A percentile compares a stretch with the other conserved stretches of the same genome.
Evolutionary conservation across 2,113 vertebrate species (phyloP).

Genomic region (Porphyrio hochstetteri): DNA sequence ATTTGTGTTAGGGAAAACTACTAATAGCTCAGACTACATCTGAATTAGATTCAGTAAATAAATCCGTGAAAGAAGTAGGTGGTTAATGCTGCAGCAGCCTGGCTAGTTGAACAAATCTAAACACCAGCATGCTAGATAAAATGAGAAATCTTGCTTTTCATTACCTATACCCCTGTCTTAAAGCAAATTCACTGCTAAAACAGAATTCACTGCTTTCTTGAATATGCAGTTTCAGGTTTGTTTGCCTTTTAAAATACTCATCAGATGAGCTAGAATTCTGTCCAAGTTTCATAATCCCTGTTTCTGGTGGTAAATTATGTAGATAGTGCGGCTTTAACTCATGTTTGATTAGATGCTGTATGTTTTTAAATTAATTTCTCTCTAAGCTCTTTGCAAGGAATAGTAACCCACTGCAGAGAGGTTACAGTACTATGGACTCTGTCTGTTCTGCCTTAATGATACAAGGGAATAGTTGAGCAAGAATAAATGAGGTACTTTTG

Average conservation of each 20-base stretch:
- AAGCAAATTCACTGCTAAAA: not conserved
- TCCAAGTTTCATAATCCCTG: constrained; percentile 23
- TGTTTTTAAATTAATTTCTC: constrained; percentile 76
- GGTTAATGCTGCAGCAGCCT: not conserved
- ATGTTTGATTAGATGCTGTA: constrained; percentile 68
- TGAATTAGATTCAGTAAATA: constrained; percentile 7
- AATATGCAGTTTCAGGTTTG: not conserved
- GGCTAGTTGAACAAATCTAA: not conserved
- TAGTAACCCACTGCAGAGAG: constrained; percentile 76
- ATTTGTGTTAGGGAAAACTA: not conserved
- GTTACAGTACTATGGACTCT: constrained; percentile 77
- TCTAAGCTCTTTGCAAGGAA: constrained; percentile 67
- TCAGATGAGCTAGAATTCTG: constrained; percentile 5
- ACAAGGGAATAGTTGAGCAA: constrained; percentile 79
- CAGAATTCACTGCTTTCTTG: not conserved
- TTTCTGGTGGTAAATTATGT: constrained; percentile 56
- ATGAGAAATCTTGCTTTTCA: not conserved
- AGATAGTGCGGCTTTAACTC: constrained; percentile 44
- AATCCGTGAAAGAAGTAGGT: not conserved
- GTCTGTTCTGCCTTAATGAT: constrained; percentile 80
- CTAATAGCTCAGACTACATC: not conserved
- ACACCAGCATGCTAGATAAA: not conserved
- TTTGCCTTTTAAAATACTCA: not conserved
- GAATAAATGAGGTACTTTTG: constrained; percentile 85
- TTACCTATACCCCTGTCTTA: not conserved